Percentiles rank a stretch among this genome's conserved stretches.
Conservation (phyloP, 2,797 vertebrate genomes). For the Melanotaenia maccullochi region DNA sequence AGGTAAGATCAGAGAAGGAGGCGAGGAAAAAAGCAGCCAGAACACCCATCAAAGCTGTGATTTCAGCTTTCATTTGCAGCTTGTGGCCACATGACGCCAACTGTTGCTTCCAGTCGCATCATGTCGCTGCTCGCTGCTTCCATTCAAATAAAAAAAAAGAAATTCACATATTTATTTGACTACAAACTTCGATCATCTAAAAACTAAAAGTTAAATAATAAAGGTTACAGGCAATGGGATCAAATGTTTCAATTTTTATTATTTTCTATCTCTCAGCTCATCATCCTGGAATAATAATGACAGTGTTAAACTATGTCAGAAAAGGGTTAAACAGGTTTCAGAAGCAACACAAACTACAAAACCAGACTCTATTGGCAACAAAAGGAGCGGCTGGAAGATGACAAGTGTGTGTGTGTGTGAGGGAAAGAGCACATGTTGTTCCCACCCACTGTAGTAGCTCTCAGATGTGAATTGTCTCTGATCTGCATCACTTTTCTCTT, state of each 20-base stretch:
- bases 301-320: not conserved
- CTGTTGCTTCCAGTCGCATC: constrained; percentile 62
- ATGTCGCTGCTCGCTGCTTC: not conserved
- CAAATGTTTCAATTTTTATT: no score
- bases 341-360: no score
- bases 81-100: constrained; percentile 35
- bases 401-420: not conserved
- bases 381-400: constrained; percentile 1
- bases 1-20: constrained; percentile 82
- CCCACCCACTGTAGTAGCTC: not conserved
- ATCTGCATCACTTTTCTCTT: not conserved
- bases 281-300: no score
- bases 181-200: no score
- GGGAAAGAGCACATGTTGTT: not conserved
- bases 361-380: not conserved
- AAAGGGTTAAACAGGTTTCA: not conserved
- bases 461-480: not conserved
- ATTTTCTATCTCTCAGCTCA: no score
- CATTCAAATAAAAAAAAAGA: not conserved
- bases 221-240: no score
- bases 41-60: not conserved
- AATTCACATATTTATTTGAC: no score
- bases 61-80: not conserved
- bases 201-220: no score
- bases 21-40: not conserved